Conservation (phyloP, 2,797 vertebrate species). For the Eremophila alpestris region DNA sequence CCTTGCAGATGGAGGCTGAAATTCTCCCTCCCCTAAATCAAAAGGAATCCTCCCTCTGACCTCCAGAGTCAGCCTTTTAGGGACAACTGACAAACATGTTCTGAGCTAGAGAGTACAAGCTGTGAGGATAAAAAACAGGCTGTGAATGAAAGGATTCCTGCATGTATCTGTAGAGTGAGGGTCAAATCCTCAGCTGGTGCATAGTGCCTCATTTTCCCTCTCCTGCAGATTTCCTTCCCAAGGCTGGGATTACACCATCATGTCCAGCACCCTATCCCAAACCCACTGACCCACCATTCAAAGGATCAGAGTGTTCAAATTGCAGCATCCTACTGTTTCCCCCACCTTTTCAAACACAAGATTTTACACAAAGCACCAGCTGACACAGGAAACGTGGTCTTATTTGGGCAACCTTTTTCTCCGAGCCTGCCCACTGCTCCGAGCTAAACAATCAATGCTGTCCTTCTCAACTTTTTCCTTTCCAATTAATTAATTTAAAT, state of each 20-base stretch:
- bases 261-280: neutral
- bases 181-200: neutral
- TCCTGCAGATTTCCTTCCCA: neutral
- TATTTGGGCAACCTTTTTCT: conserved; percentile 44
- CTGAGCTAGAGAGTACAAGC: neutral
- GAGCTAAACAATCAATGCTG: conserved; percentile 63
- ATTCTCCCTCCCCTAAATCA: neutral
- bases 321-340: neutral
- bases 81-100: neutral
- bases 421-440: conserved; percentile 29
- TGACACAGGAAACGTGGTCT: neutral
- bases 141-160: neutral
- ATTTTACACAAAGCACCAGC: neutral
- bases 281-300: neutral
- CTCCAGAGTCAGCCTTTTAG: neutral
- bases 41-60: neutral
- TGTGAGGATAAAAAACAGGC: neutral
- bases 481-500: conserved; percentile 92
- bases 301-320: neutral
- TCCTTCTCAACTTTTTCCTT: conserved; percentile 77
- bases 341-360: neutral
- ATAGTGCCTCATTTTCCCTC: neutral
- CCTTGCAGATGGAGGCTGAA: neutral
- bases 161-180: neutral
- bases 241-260: neutral